Conservation (phyloP, 2,113 vertebrate species). For the Scartelaos histophorus region DNA sequence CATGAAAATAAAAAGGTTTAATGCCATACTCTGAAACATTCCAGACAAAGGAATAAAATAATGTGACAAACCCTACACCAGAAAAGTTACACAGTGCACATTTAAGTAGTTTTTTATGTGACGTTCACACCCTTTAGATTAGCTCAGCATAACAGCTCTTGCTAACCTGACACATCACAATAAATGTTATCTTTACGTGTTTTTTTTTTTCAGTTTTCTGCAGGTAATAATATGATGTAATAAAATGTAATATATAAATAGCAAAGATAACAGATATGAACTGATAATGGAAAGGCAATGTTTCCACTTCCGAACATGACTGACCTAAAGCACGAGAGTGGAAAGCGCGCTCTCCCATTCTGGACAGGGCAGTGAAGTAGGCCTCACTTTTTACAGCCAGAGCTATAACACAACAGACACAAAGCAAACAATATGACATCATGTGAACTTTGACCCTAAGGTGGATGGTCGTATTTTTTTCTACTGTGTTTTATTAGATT, state of each 20-base stretch:
- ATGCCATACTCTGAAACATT: no score
- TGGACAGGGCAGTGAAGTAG: conserved; percentile 88
- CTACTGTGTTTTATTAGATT: no score
- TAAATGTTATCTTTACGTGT: neutral
- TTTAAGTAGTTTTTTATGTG: no score
- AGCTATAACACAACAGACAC: conserved; percentile 68
- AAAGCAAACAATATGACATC: conserved; percentile 12
- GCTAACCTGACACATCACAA: neutral
- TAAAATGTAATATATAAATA: neutral
- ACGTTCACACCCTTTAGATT: no score
- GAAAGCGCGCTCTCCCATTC: conserved; percentile 87
- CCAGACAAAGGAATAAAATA: no score
- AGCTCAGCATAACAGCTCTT: no score
- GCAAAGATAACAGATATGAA: neutral
- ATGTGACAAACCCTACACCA: no score
- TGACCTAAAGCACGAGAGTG: conserved; percentile 84
- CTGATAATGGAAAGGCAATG: no score
- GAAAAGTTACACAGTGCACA: no score
- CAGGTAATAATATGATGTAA: neutral
- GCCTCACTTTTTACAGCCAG: conserved; percentile 84
- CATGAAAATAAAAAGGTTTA: no score
- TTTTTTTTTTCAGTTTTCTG: no score
- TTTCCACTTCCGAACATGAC: neutral
- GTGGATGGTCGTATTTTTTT: no score
- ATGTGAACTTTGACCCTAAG: neutral